Evolutionary conservation across 92 coral and sea anemone genomes (phyloP).

Genomic region (Porites evermanni): DNA sequence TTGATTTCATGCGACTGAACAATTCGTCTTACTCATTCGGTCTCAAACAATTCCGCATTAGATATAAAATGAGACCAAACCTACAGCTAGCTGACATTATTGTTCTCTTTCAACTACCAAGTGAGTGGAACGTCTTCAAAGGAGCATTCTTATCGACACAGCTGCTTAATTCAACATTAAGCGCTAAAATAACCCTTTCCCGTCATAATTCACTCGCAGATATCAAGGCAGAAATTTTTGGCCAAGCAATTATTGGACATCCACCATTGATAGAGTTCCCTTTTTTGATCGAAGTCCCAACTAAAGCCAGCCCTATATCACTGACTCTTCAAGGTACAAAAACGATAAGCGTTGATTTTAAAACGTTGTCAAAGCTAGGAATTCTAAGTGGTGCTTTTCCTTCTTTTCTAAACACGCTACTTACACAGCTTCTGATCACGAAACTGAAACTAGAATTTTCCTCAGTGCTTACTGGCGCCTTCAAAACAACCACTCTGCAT

Average conservation of each 20-base stretch:
- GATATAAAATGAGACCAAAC: slow-evolving; percentile 30
- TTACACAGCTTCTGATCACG: slow-evolving; percentile 31
- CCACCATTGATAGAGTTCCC: slow-evolving; percentile 49
- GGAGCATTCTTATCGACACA: slow-evolving; percentile 15
- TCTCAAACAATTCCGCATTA: slow-evolving; percentile 30
- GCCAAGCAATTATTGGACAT: slow-evolving; percentile 51
- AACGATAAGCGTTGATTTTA: slow-evolving; percentile 21
- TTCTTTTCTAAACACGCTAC: slow-evolving; percentile 13
- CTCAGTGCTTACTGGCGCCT: slow-evolving; percentile 23
- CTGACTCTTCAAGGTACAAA: slow-evolving; percentile 55
- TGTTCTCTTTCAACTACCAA: slow-evolving; percentile 24
- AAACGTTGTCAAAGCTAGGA: slow-evolving; percentile 39
- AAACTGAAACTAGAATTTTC: slow-evolving; percentile 26
- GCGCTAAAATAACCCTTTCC: slow-evolving; percentile 4
- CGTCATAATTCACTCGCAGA: slow-evolving; percentile 9
- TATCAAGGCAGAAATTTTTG: slow-evolving; percentile 44
- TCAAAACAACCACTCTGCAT: background rate
- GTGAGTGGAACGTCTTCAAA: slow-evolving; percentile 45
- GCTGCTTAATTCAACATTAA: slow-evolving; percentile 4
- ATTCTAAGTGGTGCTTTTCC: slow-evolving; percentile 42
- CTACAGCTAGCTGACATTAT: slow-evolving; percentile 17
- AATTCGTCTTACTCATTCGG: background rate
- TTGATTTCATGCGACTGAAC: background rate
- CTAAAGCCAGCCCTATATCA: background rate
- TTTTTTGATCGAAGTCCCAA: slow-evolving; percentile 50